Evolutionary conservation across 1,140 invertebrate species (phyloP).

Genomic region (Pachypeltis micranthus): DNA sequence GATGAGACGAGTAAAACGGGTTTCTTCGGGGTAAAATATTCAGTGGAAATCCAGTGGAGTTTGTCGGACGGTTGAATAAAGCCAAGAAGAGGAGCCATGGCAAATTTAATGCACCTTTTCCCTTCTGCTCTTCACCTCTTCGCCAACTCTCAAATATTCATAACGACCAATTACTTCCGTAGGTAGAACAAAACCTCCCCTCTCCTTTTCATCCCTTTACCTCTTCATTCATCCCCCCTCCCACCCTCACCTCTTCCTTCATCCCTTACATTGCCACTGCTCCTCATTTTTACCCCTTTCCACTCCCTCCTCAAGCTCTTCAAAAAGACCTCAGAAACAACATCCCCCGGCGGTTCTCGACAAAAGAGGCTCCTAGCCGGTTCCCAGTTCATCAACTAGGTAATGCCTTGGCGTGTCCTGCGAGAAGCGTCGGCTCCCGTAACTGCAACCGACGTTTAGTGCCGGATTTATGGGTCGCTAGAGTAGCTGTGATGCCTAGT

Average conservation of each 20-base stretch:
- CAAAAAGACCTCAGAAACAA: neutral
- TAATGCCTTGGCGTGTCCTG: too few species aligned
- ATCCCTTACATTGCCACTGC: too few species aligned
- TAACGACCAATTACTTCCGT: constrained; percentile 8
- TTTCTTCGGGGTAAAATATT: constrained; percentile 6
- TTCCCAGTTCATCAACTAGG: too few species aligned
- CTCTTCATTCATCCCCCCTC: neutral
- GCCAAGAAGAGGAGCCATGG: neutral
- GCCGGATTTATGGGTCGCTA: too few species aligned
- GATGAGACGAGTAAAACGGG: constrained; percentile 1
- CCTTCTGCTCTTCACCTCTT: neutral
- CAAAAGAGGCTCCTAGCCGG: too few species aligned
- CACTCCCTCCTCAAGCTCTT: neutral
- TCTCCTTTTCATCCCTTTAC: neutral
- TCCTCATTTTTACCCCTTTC: too few species aligned
- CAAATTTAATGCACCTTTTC: constrained; percentile 3
- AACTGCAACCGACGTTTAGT: too few species aligned
- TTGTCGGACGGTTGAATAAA: constrained; percentile 4
- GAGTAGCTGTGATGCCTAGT: too few species aligned
- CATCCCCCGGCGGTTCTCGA: neutral
- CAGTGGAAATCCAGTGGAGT: constrained; percentile 3
- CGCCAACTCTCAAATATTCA: constrained; percentile 2
- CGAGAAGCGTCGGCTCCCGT: too few species aligned
- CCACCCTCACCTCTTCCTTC: too few species aligned
- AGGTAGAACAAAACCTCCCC: constrained; percentile 4